Evolutionary conservation across 2,888 invertebrate species (phyloP).

Genomic region (Agrochola circellaris): DNA sequence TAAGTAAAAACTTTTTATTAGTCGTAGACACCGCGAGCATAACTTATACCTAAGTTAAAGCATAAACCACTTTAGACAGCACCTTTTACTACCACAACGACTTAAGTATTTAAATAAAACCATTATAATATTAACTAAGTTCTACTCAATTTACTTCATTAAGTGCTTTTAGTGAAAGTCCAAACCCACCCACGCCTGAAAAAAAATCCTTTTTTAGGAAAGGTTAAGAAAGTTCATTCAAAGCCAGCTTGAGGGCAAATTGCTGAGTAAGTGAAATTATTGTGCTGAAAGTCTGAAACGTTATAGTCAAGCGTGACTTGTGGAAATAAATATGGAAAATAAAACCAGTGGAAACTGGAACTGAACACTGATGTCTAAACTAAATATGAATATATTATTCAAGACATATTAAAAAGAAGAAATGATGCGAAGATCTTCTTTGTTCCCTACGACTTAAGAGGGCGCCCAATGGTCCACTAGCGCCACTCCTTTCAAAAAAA

Average conservation of each 20-base stretch:
- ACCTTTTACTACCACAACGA: neutral
- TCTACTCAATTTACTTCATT: slow-evolving; percentile 30
- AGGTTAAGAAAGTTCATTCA: slow-evolving; percentile 30
- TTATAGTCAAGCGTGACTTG: neutral
- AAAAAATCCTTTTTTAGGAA: slow-evolving; percentile 25
- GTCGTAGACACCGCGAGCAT: neutral
- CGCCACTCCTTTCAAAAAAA: too few relatives aligned
- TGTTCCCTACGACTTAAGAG: too few relatives aligned
- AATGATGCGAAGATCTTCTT: neutral
- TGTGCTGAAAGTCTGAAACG: slow-evolving; percentile 20
- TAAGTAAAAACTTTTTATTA: neutral
- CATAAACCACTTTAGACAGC: neutral
- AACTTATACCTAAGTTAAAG: neutral
- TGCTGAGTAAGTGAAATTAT: slow-evolving; percentile 44
- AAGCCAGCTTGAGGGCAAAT: slow-evolving; percentile 27
- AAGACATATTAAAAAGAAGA: neutral
- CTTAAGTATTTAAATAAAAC: slow-evolving; percentile 30
- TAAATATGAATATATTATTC: neutral
- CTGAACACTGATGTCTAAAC: neutral
- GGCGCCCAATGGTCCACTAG: too few relatives aligned
- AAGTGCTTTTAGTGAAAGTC: slow-evolving; percentile 35
- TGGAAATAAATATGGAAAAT: neutral
- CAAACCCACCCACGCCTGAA: slow-evolving; percentile 14
- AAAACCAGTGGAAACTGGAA: neutral
- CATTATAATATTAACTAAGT: slow-evolving; percentile 40